Evolutionary conservation across 2,113 vertebrate species (phyloP).

Genomic region (Colaptes auratus): DNA sequence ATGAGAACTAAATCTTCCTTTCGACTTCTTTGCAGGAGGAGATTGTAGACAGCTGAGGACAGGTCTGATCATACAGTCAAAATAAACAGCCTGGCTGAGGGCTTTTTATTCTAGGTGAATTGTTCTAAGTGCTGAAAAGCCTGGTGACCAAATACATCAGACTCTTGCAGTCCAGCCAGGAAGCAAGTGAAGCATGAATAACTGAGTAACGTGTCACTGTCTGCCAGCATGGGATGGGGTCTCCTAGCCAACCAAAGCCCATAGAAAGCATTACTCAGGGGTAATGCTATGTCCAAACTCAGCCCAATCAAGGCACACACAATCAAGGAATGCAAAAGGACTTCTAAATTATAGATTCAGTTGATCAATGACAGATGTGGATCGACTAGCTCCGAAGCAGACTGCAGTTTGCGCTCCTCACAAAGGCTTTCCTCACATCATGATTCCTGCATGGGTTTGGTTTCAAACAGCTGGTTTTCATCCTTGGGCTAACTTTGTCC

Average conservation of each 20-base stretch:
- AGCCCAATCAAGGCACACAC: slow-evolving; percentile 61
- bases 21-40: slow-evolving; percentile 20
- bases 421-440: slow-evolving; percentile 58
- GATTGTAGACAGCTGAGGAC: slow-evolving; percentile 66
- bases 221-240: slow-evolving; percentile 63
- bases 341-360: slow-evolving; percentile 70
- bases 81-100: slow-evolving; percentile 51
- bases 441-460: slow-evolving; percentile 45
- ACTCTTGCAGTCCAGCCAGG: slow-evolving; percentile 55
- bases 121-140: slow-evolving; percentile 65
- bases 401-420: slow-evolving; percentile 24
- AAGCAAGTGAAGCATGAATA: slow-evolving; percentile 68
- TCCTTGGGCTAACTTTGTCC: slow-evolving; percentile 52
- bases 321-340: slow-evolving; percentile 59
- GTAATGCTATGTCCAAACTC: slow-evolving; percentile 64
- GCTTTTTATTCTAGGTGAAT: slow-evolving; percentile 62
- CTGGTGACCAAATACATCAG: slow-evolving; percentile 64
- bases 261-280: slow-evolving; percentile 60
- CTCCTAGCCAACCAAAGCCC: slow-evolving; percentile 59
- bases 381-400: slow-evolving; percentile 9
- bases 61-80: slow-evolving; percentile 58
- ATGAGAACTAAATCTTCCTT: slow-evolving; percentile 11
- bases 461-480: slow-evolving; percentile 69
- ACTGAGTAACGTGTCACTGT: slow-evolving; percentile 50
- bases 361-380: slow-evolving; percentile 70